Conservation (phyloP, 2,888 invertebrate genomes). For the Hypsopygia costalis region DNA sequence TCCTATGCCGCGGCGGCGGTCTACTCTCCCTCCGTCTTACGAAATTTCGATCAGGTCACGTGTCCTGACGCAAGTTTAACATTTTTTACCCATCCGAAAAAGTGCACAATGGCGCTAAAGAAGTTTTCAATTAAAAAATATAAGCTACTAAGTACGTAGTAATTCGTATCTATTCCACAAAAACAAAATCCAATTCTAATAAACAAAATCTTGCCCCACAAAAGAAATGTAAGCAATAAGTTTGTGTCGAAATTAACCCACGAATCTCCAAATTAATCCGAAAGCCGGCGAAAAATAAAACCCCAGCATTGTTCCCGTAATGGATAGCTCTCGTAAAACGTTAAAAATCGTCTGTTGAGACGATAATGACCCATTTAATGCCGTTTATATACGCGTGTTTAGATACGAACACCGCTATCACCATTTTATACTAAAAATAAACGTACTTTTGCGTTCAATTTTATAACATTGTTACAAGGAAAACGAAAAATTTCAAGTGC, state of each 20-base stretch:
- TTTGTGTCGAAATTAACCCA: slow-evolving; percentile 4
- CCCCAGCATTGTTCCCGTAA: slow-evolving; percentile 7
- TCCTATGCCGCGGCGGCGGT: no score
- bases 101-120: no score
- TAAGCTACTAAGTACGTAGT: no score
- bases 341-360: slow-evolving; percentile 6
- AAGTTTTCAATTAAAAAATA: no score
- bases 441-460: not conserved
- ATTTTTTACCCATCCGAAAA: no score
- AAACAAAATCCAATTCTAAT: not conserved
- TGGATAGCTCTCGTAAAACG: slow-evolving; percentile 7
- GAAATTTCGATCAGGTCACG: no score
- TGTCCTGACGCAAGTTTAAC: no score
- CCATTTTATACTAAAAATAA: slow-evolving; percentile 1
- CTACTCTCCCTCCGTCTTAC: no score
- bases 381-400: slow-evolving; percentile 3
- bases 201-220: not conserved
- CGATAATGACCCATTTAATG: slow-evolving; percentile 6
- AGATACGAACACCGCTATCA: slow-evolving; percentile 5
- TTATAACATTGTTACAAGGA: no score
- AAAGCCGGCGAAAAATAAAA: slow-evolving; percentile 1
- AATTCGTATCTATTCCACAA: no score
- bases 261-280: not conserved
- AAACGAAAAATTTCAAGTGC: no score
- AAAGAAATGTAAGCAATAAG: slow-evolving; percentile 1